These are phyloP conservation scores for Phodopus roborovskii DNA, from an alignment of 2,113 vertebrate genomes.

Conservation along the genomic window DNA sequence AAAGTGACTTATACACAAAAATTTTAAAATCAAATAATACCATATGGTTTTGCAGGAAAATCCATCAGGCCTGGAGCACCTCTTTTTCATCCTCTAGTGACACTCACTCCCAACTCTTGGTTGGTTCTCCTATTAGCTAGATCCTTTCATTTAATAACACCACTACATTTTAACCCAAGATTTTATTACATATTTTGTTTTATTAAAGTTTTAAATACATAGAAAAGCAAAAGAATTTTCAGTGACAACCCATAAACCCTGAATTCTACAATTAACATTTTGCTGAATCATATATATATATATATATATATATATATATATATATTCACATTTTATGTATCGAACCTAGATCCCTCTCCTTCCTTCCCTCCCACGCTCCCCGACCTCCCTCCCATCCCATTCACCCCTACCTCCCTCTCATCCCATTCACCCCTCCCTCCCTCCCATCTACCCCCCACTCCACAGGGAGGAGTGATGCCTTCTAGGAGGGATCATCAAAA, in stretches of 20 bases:
- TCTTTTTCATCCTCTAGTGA: background rate
- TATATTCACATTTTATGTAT: too few species aligned
- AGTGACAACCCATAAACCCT: background rate
- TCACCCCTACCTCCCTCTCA: too few species aligned
- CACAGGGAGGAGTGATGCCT: too few species aligned
- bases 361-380: too few species aligned
- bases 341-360: too few species aligned
- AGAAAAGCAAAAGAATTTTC: background rate
- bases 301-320: too few species aligned
- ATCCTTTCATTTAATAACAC: background rate
- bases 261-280: constrained; percentile 11
- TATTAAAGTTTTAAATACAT: background rate
- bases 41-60: background rate
- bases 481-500: too few species aligned
- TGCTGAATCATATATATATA: too few species aligned
- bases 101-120: background rate
- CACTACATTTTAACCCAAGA: background rate
- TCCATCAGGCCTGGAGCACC: background rate
- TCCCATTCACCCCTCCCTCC: too few species aligned
- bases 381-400: too few species aligned
- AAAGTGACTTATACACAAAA: background rate
- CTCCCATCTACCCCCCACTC: too few species aligned
- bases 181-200: background rate
- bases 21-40: constrained; percentile 23
- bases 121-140: background rate